Evolutionary conservation across 2,797 vertebrate genomes (phyloP).

Genomic region (Buceros bicornis): DNA sequence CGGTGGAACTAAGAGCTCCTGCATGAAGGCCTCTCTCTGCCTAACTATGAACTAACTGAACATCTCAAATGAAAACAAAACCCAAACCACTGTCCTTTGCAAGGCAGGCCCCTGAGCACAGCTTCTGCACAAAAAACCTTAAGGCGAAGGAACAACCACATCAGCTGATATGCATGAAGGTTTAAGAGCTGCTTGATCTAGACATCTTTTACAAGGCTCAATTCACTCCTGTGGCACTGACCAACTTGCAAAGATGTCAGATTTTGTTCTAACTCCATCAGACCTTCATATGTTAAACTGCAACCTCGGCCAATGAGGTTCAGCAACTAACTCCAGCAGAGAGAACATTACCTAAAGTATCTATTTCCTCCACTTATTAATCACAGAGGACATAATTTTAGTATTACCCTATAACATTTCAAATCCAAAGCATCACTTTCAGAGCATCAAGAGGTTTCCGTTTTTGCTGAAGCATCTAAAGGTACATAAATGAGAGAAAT

Average conservation of each 20-base stretch:
- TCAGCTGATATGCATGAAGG: not conserved
- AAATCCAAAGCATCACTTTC: not conserved
- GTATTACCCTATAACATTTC: not conserved
- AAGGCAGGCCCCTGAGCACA: fast-evolving
- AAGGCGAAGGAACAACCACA: not conserved
- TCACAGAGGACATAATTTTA: not conserved
- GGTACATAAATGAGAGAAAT: not conserved
- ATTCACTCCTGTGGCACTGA: not conserved
- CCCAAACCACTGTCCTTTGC: not conserved
- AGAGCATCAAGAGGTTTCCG: not conserved
- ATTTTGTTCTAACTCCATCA: not conserved
- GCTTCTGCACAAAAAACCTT: fast-evolving
- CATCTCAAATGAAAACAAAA: not conserved
- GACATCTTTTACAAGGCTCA: fast-evolving
- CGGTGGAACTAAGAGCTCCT: fast-evolving
- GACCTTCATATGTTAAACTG: not conserved
- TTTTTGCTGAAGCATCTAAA: not conserved
- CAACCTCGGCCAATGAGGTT: not conserved
- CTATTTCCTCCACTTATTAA: not conserved
- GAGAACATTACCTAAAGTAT: not conserved
- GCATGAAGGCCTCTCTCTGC: not conserved
- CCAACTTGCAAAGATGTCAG: not conserved
- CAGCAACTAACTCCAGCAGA: not conserved
- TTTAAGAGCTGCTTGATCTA: not conserved
- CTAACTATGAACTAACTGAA: not conserved